Conservation (phyloP, 2,113 vertebrate genomes). For the Thamnophis sirtalis region DNA sequence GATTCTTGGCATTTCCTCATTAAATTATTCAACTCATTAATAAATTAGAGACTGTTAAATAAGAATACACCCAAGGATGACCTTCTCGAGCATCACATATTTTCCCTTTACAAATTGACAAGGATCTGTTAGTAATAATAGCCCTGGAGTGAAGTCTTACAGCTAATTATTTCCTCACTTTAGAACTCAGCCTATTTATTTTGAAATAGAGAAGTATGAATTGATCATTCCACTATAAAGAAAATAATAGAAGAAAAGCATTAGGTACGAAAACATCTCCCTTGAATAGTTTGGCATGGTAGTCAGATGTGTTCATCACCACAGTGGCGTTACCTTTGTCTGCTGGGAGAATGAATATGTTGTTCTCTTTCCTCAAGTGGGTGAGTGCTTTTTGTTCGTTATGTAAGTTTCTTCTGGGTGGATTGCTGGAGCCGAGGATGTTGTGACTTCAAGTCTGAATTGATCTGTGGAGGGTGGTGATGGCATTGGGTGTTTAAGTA, state of each 20-base stretch:
- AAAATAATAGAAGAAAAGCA: neutral
- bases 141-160: neutral
- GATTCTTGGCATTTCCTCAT: neutral
- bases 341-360: no score
- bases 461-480: no score
- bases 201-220: neutral
- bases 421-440: no score
- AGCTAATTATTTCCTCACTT: conserved; percentile 5
- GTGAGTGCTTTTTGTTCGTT: no score
- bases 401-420: no score
- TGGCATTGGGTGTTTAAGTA: no score
- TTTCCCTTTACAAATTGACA: neutral
- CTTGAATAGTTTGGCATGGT: no score
- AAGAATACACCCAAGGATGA: neutral
- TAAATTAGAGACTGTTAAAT: conserved; percentile 10
- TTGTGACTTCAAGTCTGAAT: no score
- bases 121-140: conserved; percentile 6
- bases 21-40: conserved; percentile 1
- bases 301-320: no score
- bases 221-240: neutral
- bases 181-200: neutral
- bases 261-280: neutral
- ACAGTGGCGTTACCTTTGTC: no score
- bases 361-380: no score
- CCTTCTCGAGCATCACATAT: neutral